Conservation (phyloP, 2,113 vertebrate species). For the Jacana jacana region DNA sequence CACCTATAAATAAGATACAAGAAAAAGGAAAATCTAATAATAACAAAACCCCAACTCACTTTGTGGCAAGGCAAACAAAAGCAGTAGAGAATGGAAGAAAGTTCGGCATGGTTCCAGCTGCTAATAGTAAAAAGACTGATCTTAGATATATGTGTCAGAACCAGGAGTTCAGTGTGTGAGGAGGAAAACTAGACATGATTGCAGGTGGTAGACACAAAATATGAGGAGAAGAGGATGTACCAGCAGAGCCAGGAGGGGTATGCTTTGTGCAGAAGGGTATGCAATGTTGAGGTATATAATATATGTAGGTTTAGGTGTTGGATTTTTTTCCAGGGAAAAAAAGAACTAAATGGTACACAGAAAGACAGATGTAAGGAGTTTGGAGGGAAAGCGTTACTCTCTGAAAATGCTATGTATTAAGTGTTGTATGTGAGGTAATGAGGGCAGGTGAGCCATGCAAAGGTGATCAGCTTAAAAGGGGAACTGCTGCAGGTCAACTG, state of each 20-base stretch:
- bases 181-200: background rate
- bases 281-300: background rate
- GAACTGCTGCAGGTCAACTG: background rate
- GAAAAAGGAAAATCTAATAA: background rate
- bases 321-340: background rate
- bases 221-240: background rate
- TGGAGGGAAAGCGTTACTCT: background rate
- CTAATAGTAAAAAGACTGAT: constrained; percentile 1
- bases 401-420: background rate
- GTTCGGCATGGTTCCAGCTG: constrained; percentile 23
- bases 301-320: background rate
- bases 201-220: background rate
- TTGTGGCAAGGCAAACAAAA: constrained; percentile 28
- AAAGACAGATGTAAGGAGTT: background rate
- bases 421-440: background rate
- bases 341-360: background rate
- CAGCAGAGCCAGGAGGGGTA: background rate
- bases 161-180: background rate
- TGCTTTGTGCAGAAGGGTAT: background rate
- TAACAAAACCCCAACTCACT: background rate
- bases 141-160: background rate
- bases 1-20: background rate
- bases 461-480: background rate
- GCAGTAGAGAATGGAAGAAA: background rate
- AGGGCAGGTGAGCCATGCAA: background rate